phyloP scores from a whole-genome alignment of 2,888 invertebrate genomes.

The Xanthostigma xanthostigma region DNA sequence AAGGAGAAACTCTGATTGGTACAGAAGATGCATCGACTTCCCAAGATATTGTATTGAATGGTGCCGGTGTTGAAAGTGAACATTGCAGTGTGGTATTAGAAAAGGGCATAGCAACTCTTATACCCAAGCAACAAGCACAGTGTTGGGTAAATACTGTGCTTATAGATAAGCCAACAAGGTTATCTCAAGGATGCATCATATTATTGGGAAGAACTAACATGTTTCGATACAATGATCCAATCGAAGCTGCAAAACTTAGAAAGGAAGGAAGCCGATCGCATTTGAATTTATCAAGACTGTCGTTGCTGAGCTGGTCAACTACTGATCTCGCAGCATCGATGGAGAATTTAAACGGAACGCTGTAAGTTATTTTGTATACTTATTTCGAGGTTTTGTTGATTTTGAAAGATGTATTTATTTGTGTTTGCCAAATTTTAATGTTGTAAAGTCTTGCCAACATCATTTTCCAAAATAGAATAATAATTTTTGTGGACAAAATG shows the following conservation, averaged over 20 bases:
- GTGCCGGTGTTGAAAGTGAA: slow-evolving; percentile 60
- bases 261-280: slow-evolving; percentile 52
- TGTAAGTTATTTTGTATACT: slow-evolving; percentile 2
- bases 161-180: slow-evolving; percentile 59
- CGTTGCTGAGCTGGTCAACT: slow-evolving; percentile 68
- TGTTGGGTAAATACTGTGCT: slow-evolving; percentile 74
- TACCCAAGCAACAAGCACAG: slow-evolving; percentile 54
- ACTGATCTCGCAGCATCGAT: slow-evolving; percentile 62
- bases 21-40: slow-evolving; percentile 51
- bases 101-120: slow-evolving; percentile 57
- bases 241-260: slow-evolving; percentile 69
- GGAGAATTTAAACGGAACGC: slow-evolving; percentile 40
- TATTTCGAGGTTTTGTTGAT: not conserved
- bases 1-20: slow-evolving; percentile 76
- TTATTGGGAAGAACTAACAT: slow-evolving; percentile 44
- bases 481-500: too few species aligned
- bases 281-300: slow-evolving; percentile 65
- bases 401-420: too few species aligned
- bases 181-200: slow-evolving; percentile 54
- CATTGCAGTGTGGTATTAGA: slow-evolving; percentile 62
- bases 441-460: not conserved
- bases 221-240: slow-evolving; percentile 78
- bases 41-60: slow-evolving; percentile 66
- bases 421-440: not conserved
- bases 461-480: not conserved